Base-by-base conservation (phyloP, 2,113 vertebrate genomes). In the Cranoglanis bouderius region DNA sequence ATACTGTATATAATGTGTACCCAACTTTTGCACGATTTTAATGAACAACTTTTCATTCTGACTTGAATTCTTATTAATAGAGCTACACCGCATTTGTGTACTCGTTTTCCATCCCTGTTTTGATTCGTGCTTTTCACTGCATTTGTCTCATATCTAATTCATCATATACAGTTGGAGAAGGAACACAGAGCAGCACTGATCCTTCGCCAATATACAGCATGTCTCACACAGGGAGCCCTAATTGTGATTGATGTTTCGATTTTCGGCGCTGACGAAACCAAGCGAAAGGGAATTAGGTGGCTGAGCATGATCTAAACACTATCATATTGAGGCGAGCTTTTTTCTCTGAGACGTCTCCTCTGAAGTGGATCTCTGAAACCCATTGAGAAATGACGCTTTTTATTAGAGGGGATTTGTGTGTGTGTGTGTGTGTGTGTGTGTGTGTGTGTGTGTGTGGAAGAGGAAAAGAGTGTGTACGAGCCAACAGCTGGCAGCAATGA, bases 401-500 rank as follows among this genome's bases (percentile, higher is more conserved):
- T 89, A 86, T 90, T 90, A 90, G 70, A 82, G 55, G 26, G 63
- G 75, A 83, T 89, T 32, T 83, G 82, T 84, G 85, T 89, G 88
- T 86, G 84, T 83, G 59, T 86, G 80, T 84, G 35, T 65, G 24
- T 70, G 5, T 86, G 80, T 84, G 35, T 65, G 24, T 70, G 4
- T 86, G 80, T 84, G 35, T 65, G 24, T 70, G 57, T 85, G 78
- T 83, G 35, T 65, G 24, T 70, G 4, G 29, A 59, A 55, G 46
- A 82, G 78, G 55, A 80, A 87, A 70, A 67, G 77, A 82, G 65
- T 18, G 35, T 55, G 74, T 57, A 55, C 38, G 29, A 65, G 65
- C 84, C 88, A 81, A 86, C 90, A 91, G 88, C 90, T 91, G 90
- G 90, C 90, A 91, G 88, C 90, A 91, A 91, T 91, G 90, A 90